Conservation (phyloP, 2,888 invertebrate species). For the Calliopum simillimum region DNA sequence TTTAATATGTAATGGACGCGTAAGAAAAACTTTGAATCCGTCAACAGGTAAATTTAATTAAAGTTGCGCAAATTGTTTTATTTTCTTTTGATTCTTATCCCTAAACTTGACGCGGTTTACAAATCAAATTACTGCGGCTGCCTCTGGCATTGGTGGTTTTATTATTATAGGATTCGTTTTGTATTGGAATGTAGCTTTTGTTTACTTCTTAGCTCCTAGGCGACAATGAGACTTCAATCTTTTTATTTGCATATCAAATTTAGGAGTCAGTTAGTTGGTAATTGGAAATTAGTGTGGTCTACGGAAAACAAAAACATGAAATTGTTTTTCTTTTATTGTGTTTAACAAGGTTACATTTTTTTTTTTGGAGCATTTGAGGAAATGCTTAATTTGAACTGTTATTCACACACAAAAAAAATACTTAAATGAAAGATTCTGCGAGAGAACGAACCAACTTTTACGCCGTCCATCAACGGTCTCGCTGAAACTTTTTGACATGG, state of each 20-base stretch:
- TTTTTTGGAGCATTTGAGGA: background rate
- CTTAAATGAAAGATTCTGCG: too few species aligned
- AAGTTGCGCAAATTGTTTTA: constrained; percentile 51
- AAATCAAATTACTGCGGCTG: constrained; percentile 27
- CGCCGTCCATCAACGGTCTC: too few species aligned
- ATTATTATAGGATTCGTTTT: constrained; percentile 26
- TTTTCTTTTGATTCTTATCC: constrained; percentile 49
- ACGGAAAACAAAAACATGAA: constrained; percentile 7
- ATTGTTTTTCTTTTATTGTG: background rate
- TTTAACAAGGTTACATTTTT: background rate
- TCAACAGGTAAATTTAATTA: constrained; percentile 47
- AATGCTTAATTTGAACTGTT: too few species aligned
- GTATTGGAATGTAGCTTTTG: background rate
- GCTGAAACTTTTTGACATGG: too few species aligned
- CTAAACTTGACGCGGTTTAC: constrained; percentile 42
- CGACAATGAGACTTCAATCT: background rate
- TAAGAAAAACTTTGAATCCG: too few species aligned
- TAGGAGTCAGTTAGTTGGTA: background rate
- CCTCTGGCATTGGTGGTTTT: constrained; percentile 28
- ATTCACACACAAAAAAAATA: too few species aligned
- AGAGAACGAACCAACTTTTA: too few species aligned
- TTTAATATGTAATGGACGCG: too few species aligned
- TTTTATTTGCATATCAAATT: constrained; percentile 19
- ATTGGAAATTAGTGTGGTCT: constrained; percentile 23
- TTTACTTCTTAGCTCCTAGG: constrained; percentile 19